Evolutionary conservation across 2,888 invertebrate genomes (phyloP), one percentile per base, ranked within the genome.

Genomic region (Acanthosepion esculentum): DNA sequence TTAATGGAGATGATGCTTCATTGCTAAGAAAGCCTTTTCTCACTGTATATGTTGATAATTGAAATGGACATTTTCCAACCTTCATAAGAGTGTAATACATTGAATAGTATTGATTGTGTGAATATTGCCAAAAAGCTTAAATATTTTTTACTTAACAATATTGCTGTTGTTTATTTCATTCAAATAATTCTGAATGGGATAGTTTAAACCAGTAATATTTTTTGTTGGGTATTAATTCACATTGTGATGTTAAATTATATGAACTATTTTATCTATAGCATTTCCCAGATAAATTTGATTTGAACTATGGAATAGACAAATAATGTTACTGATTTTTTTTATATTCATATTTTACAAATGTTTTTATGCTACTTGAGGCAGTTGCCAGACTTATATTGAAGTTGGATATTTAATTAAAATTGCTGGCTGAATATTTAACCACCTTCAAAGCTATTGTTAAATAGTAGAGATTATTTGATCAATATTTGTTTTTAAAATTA

Each of bases 1-100:
- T 78, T 78, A 33, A 29, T 29, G 15, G 78, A n/a, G n/a, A 78
- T 15, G n/a, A n/a, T 78, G 33, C 33, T 33, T 78, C 15, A 78
- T 78, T n/a, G n/a, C n/a, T n/a, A 12, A 78, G 78, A 78, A 78
- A 78, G 15, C n/a, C 8, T 55, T n/a, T 78, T 33, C 15, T n/a
- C 78, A 33, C n/a, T 78, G 78, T n/a, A 33, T n/a, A 78, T 78
- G 78, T n/a, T n/a, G 78, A 78, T 78, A 78, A 78, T 78, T 78
- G n/a, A 78, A 78, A 78, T 78, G 78, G 78, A 78, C n/a, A n/a
- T 15, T 15, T n/a, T 78, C 78, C 78, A 78, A 33, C 78, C n/a
- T 78, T 78, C 18, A 78, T 33, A 78, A n/a, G 78, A 33, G 33
- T n/a, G 78, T 33, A 33, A 78, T 6, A 78, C 78, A 78, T 78